Evolutionary conservation across 2,797 vertebrate species (phyloP).

Genomic region (Syngnathus rostellatus): DNA sequence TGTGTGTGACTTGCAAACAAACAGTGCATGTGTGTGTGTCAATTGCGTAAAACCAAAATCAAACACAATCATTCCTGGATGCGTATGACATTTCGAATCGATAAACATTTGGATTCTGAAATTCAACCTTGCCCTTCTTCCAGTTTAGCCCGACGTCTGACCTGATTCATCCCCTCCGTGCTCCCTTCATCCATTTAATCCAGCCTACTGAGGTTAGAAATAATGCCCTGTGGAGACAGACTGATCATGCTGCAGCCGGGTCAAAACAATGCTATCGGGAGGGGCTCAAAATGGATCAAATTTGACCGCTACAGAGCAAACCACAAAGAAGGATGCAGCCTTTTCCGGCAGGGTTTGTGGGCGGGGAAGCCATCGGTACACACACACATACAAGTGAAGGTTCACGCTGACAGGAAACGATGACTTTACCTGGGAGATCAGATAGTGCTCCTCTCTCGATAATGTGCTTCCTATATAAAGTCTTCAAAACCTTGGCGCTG

Average conservation of each 20-base stretch:
- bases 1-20: background rate
- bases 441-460: constrained; percentile 77
- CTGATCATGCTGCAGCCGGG: constrained; percentile 37
- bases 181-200: constrained; percentile 48
- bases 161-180: constrained; percentile 39
- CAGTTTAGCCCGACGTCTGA: constrained; percentile 25
- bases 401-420: background rate
- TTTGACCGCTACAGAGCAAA: constrained; percentile 24
- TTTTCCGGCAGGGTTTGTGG: constrained; percentile 3
- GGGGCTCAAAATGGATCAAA: constrained; percentile 18
- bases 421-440: constrained; percentile 75
- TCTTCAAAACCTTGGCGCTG: constrained; percentile 95
- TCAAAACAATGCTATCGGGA: constrained; percentile 43
- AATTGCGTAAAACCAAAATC: too few species aligned
- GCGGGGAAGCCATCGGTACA: constrained; percentile 5
- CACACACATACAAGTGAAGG: background rate
- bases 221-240: constrained; percentile 40
- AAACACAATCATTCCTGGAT: too few species aligned
- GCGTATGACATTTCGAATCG: too few species aligned
- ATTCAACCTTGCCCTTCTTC: constrained; percentile 27
- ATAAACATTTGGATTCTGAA: too few species aligned
- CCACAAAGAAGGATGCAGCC: constrained; percentile 23
- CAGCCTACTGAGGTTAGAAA: constrained; percentile 43
- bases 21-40: background rate
- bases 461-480: constrained; percentile 87